These are phyloP conservation scores for Diphyllodes magnificus DNA, from an alignment of 2,113 vertebrate species.

Conservation along the genomic window DNA sequence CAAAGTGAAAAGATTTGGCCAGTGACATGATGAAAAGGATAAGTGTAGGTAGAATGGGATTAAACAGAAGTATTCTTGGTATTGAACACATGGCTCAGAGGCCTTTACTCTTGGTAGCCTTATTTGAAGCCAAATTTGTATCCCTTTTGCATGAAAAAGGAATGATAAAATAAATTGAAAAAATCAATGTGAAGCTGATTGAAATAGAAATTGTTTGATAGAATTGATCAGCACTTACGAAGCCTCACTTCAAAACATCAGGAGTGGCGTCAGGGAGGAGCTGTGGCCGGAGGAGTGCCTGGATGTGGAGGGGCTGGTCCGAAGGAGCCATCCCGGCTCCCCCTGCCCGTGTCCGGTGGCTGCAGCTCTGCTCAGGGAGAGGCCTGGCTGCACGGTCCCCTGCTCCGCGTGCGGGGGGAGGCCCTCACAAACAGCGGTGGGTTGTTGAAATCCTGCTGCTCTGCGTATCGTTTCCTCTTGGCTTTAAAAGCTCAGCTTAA, in stretches of 20 bases:
- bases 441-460: background rate
- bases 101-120: background rate
- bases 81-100: background rate
- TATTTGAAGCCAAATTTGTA: background rate
- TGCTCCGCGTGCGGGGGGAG: fast-evolving
- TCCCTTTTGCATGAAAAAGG: background rate
- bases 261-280: background rate
- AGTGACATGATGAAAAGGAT: background rate
- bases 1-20: constrained; percentile 4
- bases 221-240: background rate
- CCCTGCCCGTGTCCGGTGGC: fast-evolving
- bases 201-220: background rate
- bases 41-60: background rate
- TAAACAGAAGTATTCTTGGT: background rate
- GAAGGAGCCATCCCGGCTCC: background rate
- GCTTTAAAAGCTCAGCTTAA: background rate
- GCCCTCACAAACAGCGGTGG: background rate
- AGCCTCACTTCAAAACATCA: background rate
- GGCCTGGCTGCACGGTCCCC: background rate
- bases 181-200: background rate
- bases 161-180: background rate
- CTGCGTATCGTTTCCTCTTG: background rate
- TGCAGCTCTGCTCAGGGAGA: background rate
- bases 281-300: fast-evolving
- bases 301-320: fast-evolving